Evolutionary conservation across 2,113 vertebrate genomes (phyloP), one percentile per base, ranked within the genome.

Genomic region (Dicerorhinus sumatrensis): DNA sequence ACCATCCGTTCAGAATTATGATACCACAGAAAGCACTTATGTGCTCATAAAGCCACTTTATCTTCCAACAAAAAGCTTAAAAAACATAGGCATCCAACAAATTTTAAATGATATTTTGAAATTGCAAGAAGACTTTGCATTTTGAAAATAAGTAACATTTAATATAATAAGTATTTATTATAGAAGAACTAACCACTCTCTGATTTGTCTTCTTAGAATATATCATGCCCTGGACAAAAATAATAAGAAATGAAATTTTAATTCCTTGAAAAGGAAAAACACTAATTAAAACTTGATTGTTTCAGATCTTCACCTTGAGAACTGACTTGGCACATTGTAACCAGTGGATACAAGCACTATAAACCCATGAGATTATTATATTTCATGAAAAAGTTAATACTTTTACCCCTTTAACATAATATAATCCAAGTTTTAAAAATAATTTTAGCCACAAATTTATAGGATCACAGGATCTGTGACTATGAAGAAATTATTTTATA

Each of bases 81-180:
- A 89, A 89, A 90, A 9, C 1, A 2, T 12, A 93, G 56, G 31
- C 20, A 48, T 33, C n/a, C 73, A 46, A 31, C 1, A 88, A 48
- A 67, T 88, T 73, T 79, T 73, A 36, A 77, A 88, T 96, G 12
- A 4, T 65, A 36, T 58, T 85, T 48, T 63, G 81, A 93, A 92
- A 86, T n/a, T 48, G 36, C 29, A 36, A 62, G 58, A 95, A 85
- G 5, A 0, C 25, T 91, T 96, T 83, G 56, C 8, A 56, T 79
- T 92, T 79, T 63, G 58, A 39, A 93, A 91, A n/a, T 89, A 94
- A 84, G 10, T 48, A 86, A n/a, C 3, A 8, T 51, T n/a, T n/a
- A n/a, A n/a, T n/a, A n/a, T n/a, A n/a, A n/a, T n/a, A n/a, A 13
- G 29, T 89, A n/a, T 93, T 97, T 95, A 72, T 89, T 80, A 58